These are phyloP conservation scores for Drosophila murphyi DNA, from an alignment of 1,140 invertebrate genomes.

Conservation along the genomic window DNA sequence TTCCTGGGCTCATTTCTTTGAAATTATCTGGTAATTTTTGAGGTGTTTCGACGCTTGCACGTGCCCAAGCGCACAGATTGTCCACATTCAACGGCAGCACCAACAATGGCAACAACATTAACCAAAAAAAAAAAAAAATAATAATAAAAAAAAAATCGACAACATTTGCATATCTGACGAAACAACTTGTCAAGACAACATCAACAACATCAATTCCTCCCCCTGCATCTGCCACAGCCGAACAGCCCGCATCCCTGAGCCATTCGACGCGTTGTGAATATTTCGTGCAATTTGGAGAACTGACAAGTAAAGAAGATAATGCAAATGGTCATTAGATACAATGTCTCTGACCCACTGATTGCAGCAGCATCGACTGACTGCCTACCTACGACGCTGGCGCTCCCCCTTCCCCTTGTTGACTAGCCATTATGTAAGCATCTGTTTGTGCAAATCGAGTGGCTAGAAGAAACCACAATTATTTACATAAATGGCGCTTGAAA, in stretches of 20 bases:
- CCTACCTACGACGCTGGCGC: background rate
- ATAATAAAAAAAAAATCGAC: slow-evolving; percentile 53
- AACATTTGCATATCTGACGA: slow-evolving; percentile 74
- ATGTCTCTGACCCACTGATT: slow-evolving; percentile 20
- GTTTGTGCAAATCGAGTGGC: slow-evolving; percentile 34
- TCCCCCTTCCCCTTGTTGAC: slow-evolving; percentile 21
- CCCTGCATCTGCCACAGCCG: background rate
- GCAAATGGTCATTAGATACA: slow-evolving; percentile 77
- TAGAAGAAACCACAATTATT: slow-evolving; percentile 80
- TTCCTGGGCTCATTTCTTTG: slow-evolving; percentile 57
- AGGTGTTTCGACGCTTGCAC: slow-evolving; percentile 51
- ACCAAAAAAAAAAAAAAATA: background rate
- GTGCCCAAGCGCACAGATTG: slow-evolving; percentile 40
- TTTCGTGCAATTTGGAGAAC: slow-evolving; percentile 72
- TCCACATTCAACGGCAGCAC: slow-evolving; percentile 3
- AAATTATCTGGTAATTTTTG: slow-evolving; percentile 52
- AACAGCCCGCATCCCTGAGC: slow-evolving; percentile 21
- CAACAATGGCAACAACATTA: slow-evolving; percentile 47
- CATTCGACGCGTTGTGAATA: slow-evolving; percentile 43
- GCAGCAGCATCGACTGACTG: slow-evolving; percentile 12
- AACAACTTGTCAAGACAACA: slow-evolving; percentile 70
- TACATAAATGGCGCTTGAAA: slow-evolving; percentile 64
- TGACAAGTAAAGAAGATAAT: slow-evolving; percentile 66
- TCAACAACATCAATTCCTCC: slow-evolving; percentile 2
- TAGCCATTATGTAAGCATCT: slow-evolving; percentile 56